Conservation (phyloP, 2,888 invertebrate genomes). For the Chalcis sispes region DNA sequence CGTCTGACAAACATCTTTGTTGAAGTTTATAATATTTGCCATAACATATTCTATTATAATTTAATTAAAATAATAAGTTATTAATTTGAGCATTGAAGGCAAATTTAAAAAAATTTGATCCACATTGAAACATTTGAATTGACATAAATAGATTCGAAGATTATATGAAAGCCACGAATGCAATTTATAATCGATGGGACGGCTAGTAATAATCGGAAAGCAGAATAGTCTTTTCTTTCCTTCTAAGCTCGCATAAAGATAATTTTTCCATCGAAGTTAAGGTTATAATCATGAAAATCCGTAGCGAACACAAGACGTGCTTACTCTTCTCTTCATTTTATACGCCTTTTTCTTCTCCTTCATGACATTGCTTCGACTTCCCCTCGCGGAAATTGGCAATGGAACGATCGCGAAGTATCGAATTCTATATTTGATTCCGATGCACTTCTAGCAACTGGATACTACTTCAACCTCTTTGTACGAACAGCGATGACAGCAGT, state of each 20-base stretch:
- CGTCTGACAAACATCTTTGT: too few relatives aligned
- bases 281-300: conserved; percentile 18
- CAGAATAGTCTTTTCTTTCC: not conserved
- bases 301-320: not conserved
- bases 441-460: conserved; percentile 37
- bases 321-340: not conserved
- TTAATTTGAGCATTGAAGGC: too few relatives aligned
- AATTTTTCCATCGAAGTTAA: conserved; percentile 26
- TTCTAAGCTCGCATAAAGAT: conserved; percentile 10
- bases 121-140: too few relatives aligned
- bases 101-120: too few relatives aligned
- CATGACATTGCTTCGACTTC: conserved; percentile 23
- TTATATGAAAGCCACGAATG: not conserved
- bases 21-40: too few relatives aligned
- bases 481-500: not conserved
- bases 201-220: conserved; percentile 21
- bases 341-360: not conserved
- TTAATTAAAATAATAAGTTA: too few relatives aligned
- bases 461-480: not conserved
- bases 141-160: not conserved
- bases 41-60: too few relatives aligned
- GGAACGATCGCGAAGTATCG: conserved; percentile 29
- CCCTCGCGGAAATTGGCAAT: conserved; percentile 39
- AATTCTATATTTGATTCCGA: conserved; percentile 41
- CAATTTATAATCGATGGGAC: not conserved